Evolutionary conservation across 2,888 invertebrate species (phyloP).

Genomic region (Drosophila tanythrix): DNA sequence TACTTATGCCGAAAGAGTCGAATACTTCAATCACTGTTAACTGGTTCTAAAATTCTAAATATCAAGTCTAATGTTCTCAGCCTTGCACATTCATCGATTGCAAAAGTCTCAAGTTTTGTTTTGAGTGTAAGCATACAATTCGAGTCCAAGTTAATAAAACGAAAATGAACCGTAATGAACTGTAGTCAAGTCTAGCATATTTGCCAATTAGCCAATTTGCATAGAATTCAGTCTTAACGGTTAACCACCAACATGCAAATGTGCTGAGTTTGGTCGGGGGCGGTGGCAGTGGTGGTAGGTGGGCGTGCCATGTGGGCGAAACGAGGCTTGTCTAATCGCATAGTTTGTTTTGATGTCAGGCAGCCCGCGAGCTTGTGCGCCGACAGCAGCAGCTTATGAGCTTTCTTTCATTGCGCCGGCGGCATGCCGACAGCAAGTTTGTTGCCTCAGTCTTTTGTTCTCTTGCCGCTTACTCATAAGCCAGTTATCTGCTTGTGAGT

Average conservation of each 20-base stretch:
- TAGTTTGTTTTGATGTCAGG: constrained; percentile 60
- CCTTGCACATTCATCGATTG: not conserved
- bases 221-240: constrained; percentile 52
- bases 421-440: constrained; percentile 38
- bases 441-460: constrained; percentile 62
- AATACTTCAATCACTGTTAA: not conserved
- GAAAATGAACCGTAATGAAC: constrained; percentile 38
- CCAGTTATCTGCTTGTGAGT: constrained; percentile 18
- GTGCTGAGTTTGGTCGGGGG: not conserved
- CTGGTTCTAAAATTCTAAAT: not conserved
- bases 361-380: constrained; percentile 17
- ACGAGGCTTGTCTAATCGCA: constrained; percentile 69
- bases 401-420: constrained; percentile 48
- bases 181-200: constrained; percentile 36
- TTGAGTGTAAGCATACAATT: constrained; percentile 7
- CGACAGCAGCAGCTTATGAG: constrained; percentile 49
- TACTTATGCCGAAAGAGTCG: not conserved
- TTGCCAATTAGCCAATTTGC: constrained; percentile 66
- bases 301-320: constrained; percentile 60
- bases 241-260: constrained; percentile 13
- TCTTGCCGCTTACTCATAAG: constrained; percentile 41
- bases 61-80: not conserved
- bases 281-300: not conserved
- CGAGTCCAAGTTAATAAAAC: constrained; percentile 23
- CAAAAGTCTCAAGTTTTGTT: not conserved